Base-by-base conservation (phyloP, 2,113 vertebrate genomes). In the Solea senegalensis region DNA sequence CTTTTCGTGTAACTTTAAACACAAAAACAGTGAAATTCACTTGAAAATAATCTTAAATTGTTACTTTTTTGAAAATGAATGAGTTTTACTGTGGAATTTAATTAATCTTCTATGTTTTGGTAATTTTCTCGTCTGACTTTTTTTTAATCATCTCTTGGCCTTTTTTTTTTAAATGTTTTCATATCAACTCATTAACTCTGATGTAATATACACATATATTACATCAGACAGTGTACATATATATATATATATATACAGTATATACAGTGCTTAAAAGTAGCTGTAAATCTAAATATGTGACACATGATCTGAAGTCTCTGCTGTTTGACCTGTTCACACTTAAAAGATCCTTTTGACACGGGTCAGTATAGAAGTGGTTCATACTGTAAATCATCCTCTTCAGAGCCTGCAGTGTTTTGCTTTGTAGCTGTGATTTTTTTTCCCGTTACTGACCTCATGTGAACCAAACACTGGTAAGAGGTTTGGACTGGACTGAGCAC, bases 401-500 rank as follows among this genome's bases (percentile, higher is more conserved):
- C 67, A 67, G 50, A 34, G 28, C 26, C 41, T 50, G 13, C n/a
- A 59, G 51, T 34, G 14, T 83, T 4, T 26, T 34, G 44, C 39
- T 71, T 26, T 15, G 63, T 52, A n/a, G n/a, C 9, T 46, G 21
- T 39, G 57, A 70, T 74, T 48, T 53, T 39, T 14, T 48, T 53
- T 39, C 11, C 9, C 8, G 1, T 26, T 44, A 13, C 12, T 16
- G 8, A 6, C 50, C 9, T 56, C 8, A 9, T 13, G 70, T 60
- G 46, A 60, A 66, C 69, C 52, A 58, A 69, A 77, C 40, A 65
- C 74, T 28, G 49, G 0, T 65, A 16, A 54, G 76, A 75, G 21
- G 57, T 44, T 67, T 78, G 72, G 67, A 82, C 53, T 9, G 21
- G 1, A 56, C 62, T 40, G 11, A 69, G 61, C 76, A 46, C 76